Evolutionary conservation across 2,888 invertebrate species (phyloP).

Genomic region (Pyrochroa serraticornis): DNA sequence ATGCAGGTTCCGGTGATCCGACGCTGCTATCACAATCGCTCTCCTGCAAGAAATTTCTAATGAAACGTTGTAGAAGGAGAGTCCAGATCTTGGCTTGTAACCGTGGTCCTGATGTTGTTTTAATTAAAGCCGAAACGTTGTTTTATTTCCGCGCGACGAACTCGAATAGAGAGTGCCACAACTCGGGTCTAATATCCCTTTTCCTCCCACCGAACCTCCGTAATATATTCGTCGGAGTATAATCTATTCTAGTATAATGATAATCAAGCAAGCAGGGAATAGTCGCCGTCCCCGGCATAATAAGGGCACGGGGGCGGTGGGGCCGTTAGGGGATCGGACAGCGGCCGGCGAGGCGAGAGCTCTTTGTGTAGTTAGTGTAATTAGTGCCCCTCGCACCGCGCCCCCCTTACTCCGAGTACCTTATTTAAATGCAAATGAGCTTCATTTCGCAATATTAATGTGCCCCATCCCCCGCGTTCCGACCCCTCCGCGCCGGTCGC

Average conservation of each 20-base stretch:
- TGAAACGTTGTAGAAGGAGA: background rate
- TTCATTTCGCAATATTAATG: constrained; percentile 89
- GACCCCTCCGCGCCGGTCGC: constrained; percentile 42
- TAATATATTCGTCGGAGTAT: constrained; percentile 50
- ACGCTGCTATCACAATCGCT: constrained; percentile 71
- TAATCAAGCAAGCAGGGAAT: constrained; percentile 55
- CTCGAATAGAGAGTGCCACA: too few species aligned
- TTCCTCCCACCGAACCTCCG: constrained; percentile 17
- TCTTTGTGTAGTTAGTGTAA: constrained; percentile 62
- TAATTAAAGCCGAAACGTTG: too few species aligned
- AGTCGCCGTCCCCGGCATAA: constrained; percentile 51
- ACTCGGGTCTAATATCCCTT: too few species aligned
- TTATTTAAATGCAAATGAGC: constrained; percentile 91
- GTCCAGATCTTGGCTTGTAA: background rate
- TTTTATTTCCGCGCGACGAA: too few species aligned
- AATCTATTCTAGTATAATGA: constrained; percentile 58
- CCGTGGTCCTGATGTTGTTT: background rate
- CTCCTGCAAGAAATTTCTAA: constrained; percentile 59
- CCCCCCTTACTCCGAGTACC: constrained; percentile 59
- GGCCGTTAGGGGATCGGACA: constrained; percentile 47
- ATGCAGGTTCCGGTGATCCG: constrained; percentile 66
- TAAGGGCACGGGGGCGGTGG: constrained; percentile 47
- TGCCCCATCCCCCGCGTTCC: constrained; percentile 64
- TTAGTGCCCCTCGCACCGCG: constrained; percentile 55
- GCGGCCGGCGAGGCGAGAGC: constrained; percentile 60